Evolutionary conservation across 2,888 invertebrate species (phyloP), one percentile per base, ranked within the genome.

Genomic region (Leptopilina myrica): DNA sequence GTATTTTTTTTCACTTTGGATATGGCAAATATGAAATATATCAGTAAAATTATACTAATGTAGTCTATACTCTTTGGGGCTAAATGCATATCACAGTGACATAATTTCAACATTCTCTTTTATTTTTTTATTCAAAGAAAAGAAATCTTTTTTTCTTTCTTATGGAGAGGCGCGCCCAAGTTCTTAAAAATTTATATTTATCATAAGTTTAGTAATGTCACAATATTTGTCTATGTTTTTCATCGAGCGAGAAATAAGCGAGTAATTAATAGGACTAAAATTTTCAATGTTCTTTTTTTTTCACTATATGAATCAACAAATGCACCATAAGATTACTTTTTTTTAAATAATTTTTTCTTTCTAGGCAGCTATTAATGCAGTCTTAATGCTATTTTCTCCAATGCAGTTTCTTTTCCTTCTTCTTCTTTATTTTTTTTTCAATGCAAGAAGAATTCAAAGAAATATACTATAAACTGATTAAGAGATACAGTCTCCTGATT

Each of bases 1-100:
- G 85, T 86, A 86, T 33, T 33, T 33, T 33, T 33, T 33, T 88
- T 90, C 87, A 89, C 89, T 90, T 91, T 89, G 88, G 90, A 90
- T 90, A 90, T 90, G 89, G 89, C 89, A 90, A 89, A 90, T 89
- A 89, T 90, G 89, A 90, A 88, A 88, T 87, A 87, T 88, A 90
- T 89, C 86, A 89, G 88, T 89, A 89, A 88, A 90, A 91, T 89
- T 89, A 90, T 89, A 88, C 88, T 90, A 90, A 89, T 90, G 89
- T 90, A 73, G 88, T 89, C 89, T 91, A 91, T 88, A 90, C 85
- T 91, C 90, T 91, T 91, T 91, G 90, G 91, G 89, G 88, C 88
- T 90, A 90, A 90, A 91, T 91, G 90, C 89, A 87, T 91, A 91
- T 91, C 91, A 91, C 90, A 91, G 90, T 89, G 88, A 87, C 86